phyloP scores from a whole-genome alignment of 2,797 vertebrate genomes.

The Melanotaenia parkinsoni region DNA sequence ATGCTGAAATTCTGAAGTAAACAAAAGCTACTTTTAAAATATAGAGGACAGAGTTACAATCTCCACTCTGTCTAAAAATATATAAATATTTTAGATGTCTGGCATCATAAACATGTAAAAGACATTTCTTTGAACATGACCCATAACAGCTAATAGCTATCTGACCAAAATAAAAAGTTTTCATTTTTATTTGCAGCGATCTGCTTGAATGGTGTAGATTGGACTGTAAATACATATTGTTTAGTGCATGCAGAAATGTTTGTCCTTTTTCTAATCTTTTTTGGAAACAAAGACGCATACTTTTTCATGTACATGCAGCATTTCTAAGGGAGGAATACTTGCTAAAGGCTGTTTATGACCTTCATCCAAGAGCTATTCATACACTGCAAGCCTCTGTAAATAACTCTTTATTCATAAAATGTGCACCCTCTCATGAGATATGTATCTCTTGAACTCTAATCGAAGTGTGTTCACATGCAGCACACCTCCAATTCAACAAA shows the following conservation, averaged over 20 bases:
- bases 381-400: constrained; percentile 14
- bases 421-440: constrained; percentile 16
- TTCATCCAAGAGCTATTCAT: constrained; percentile 39
- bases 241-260: neutral
- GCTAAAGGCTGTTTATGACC: constrained; percentile 26
- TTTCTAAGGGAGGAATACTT: constrained; percentile 11
- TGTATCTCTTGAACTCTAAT: constrained; percentile 19
- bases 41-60: neutral
- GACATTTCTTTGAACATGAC: neutral
- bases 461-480: constrained; percentile 16
- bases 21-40: neutral
- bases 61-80: neutral
- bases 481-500: constrained; percentile 22
- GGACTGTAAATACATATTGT: neutral
- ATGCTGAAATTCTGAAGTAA: neutral
- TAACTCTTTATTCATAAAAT: constrained; percentile 18
- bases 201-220: neutral
- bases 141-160: neutral
- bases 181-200: neutral
- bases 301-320: constrained; percentile 11
- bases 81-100: neutral
- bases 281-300: neutral
- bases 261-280: constrained; percentile 13
- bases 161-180: neutral
- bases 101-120: neutral